Evolutionary conservation across 1,140 invertebrate genomes (phyloP), one percentile per base, ranked within the genome.

Genomic region (Panulirus ornatus): DNA sequence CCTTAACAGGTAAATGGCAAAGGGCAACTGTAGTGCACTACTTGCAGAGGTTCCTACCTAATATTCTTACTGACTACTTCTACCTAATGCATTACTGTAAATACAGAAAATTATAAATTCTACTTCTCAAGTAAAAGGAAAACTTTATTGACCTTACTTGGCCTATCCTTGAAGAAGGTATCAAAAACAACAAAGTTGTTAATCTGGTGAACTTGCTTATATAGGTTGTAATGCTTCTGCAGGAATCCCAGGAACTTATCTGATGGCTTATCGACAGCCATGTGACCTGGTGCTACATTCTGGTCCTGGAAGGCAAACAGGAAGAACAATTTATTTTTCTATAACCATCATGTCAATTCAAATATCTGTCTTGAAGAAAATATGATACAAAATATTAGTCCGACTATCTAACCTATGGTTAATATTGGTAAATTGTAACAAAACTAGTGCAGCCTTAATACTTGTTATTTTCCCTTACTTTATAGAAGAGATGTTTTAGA

Each of bases 241-340:
- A 99, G 94, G 93, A 99, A 99, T 30, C 95, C 95, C 58, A 97
- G 94, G 92, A 98, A 96, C 93, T 98, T 98, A 42, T 96, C 95
- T 0, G 97, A 98, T 0, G 98, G 98, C 82, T 97, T 95, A 94
- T 99, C 98, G 91, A 99, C 97, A 0, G 98, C 97, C 85, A 98
- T 94, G 93, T 97, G 96, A 0, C 95, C 93, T 0, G 97, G 96
- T 38, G 94, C 93, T 27, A 96, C 94, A 90, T 96, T 95, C 94
- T 97, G 96, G 88, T 96, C 95, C 96, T 97, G 93, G 63, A 36
- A 81, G 76, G 38, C 63, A 1, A 47, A 71, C 47, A 47, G 38
- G 34, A 66, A 66, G n/a, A 34, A 58, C 19, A 58, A 19, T 58
- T 14, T 8, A 58, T 22, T 19, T 66, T 66, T 66, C 27, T 30